Conservation (phyloP, 2,797 vertebrate species). For the Cephalopachus bancanus region DNA sequence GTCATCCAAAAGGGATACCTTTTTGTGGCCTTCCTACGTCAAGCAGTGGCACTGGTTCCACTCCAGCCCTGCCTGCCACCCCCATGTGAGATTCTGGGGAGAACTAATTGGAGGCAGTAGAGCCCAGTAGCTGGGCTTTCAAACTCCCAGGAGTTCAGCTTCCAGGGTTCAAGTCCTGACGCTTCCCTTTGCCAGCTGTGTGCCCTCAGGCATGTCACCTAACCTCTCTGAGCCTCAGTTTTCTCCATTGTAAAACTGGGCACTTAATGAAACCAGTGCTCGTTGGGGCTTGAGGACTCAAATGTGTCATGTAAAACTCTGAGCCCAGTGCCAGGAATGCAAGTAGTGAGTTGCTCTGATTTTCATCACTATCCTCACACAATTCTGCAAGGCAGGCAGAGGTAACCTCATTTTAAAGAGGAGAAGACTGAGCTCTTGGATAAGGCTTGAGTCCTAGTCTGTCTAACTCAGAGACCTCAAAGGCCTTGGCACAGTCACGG, state of each 20-base stretch:
- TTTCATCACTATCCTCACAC: background rate
- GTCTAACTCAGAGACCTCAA: background rate
- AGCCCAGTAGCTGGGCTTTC: background rate
- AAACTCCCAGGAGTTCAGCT: background rate
- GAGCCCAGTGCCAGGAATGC: background rate
- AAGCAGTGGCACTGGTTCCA: too few relatives aligned
- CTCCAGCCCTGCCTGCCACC: background rate
- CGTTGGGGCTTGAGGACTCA: background rate
- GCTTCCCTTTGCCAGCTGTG: background rate
- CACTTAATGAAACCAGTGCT: background rate
- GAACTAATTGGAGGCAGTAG: background rate
- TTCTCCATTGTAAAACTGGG: background rate
- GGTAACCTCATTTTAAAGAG: background rate
- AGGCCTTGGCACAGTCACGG: accelerated
- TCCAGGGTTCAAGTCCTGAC: background rate
- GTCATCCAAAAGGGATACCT: background rate
- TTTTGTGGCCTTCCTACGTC: background rate
- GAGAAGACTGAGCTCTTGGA: background rate
- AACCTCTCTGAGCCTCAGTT: background rate
- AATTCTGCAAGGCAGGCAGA: background rate
- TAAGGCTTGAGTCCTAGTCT: background rate
- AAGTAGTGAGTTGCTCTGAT: background rate
- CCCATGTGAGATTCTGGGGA: background rate
- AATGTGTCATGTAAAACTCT: background rate
- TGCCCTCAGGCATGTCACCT: background rate